Conservation (phyloP, 2,797 vertebrate species). For the Etheostoma nigrum region DNA sequence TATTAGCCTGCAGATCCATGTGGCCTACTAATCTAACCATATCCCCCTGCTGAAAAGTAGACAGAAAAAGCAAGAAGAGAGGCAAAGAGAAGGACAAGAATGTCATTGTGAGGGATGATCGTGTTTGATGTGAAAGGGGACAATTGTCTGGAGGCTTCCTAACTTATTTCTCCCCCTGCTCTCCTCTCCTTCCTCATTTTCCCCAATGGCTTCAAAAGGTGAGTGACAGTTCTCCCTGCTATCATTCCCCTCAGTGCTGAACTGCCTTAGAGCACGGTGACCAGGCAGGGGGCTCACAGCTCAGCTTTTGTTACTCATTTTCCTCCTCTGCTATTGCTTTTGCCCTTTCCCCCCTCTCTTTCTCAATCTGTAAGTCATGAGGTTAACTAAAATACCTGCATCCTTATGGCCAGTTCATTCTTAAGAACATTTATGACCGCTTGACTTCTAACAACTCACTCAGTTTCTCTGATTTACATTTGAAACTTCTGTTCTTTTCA, state of each 20-base stretch:
- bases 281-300: conserved; percentile 70
- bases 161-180: conserved; percentile 51
- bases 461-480: conserved; percentile 25
- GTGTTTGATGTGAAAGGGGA: conserved; percentile 77
- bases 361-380: conserved; percentile 52
- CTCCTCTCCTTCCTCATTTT: conserved; percentile 54
- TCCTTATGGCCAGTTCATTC: conserved; percentile 60
- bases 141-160: conserved; percentile 75
- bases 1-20: conserved; percentile 72
- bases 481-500: conserved; percentile 7
- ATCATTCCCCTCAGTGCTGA: conserved; percentile 67
- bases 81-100: conserved; percentile 60
- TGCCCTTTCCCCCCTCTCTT: conserved; percentile 26
- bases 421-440: conserved; percentile 63
- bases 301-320: conserved; percentile 70
- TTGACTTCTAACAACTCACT: conserved; percentile 53
- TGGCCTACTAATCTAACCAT: conserved; percentile 83
- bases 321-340: conserved; percentile 45
- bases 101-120: conserved; percentile 70
- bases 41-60: conserved; percentile 76
- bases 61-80: conserved; percentile 44
- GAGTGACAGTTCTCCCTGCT: conserved; percentile 80
- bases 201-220: conserved; percentile 70
- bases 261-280: conserved; percentile 75
- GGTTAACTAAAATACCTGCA: conserved; percentile 59